Base-by-base conservation (phyloP, 2,888 invertebrate species). In the Nemotelus pantherinus region DNA sequence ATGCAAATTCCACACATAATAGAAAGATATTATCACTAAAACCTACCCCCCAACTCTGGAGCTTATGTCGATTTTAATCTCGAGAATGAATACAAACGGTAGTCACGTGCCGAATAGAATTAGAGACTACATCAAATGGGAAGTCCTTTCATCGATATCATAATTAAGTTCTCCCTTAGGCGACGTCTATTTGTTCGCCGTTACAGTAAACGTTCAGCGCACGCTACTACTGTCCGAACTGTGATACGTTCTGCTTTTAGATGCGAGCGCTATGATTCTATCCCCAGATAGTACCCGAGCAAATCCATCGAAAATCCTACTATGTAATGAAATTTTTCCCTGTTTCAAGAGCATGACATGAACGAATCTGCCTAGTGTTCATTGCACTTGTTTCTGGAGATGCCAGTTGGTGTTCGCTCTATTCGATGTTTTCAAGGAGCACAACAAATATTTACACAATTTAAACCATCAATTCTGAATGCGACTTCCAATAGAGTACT, bases 11-110 rank as follows among this genome's bases (percentile, higher is more conserved):
- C 6, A 53, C 53, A 10, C 53, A 53, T 53, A 53, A 53, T 53
- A 10, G 53, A 53, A 10, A 53, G 53, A 53, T 53, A 53, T 10
- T 53, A 7, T 7, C 7, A 53, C 6, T 53, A 53, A 6, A 7
- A 53, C 6, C 53, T 10, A 53, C 63, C 63, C 63, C 63, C 9
- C 4, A 7, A 63, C 2, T 63, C 43, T 84, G 85, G 84, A 83
- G 84, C 85, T 85, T 86, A 86, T 85, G 85, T 86, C 84, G 83
- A 83, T 85, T 85, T 85, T 86, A 86, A 85, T 86, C 86, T 85
- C 83, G 79, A 83, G 83, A 82, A 84, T 80, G 82, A 80, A 79
- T 80, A 82, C 83, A 82, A 82, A 83, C 81, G 83, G 82, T 80
- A 80, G 83, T 85, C 84, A 84, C 84, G 85, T 84, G 85, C 82